A percentile compares a stretch with the other conserved stretches of the same genome.
These are phyloP conservation scores for Lophochroa leadbeateri DNA, from an alignment of 2,113 vertebrate genomes.

Conservation along the genomic window DNA sequence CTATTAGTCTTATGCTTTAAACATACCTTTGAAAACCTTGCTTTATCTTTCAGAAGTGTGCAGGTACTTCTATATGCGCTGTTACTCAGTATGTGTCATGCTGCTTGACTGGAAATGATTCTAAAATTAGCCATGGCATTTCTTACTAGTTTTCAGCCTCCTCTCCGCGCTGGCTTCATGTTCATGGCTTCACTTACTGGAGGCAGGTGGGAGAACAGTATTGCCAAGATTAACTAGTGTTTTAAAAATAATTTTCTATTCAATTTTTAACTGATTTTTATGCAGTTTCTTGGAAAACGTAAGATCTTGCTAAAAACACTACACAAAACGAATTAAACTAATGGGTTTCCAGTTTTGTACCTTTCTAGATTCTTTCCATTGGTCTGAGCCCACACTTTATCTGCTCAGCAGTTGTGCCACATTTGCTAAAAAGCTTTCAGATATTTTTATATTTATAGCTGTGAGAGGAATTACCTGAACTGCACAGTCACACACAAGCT, in stretches of 20 bases:
- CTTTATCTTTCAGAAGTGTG: not conserved
- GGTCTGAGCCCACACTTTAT: not conserved
- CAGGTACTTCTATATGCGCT: not conserved
- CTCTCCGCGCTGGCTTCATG: not conserved
- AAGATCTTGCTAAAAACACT: not conserved
- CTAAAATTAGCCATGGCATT: constrained; percentile 14
- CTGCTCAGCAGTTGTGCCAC: not conserved
- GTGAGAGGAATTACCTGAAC: not conserved
- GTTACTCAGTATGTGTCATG: not conserved
- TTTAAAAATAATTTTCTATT: not conserved
- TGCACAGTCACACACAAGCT: not conserved
- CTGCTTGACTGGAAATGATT: not conserved
- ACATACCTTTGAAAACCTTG: not conserved
- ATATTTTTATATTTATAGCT: not conserved
- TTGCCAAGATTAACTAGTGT: not conserved
- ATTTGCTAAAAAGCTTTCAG: not conserved
- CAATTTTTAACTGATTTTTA: not conserved
- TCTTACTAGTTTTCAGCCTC: not conserved
- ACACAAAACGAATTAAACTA: not conserved
- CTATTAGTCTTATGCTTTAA: not conserved
- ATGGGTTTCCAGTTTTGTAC: not conserved
- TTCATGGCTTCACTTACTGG: not conserved
- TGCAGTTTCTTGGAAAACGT: rapidly evolving
- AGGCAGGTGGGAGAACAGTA: not conserved
- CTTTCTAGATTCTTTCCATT: not conserved